Conservation (phyloP, 2,113 vertebrate species). For the Ophiodon elongatus region DNA sequence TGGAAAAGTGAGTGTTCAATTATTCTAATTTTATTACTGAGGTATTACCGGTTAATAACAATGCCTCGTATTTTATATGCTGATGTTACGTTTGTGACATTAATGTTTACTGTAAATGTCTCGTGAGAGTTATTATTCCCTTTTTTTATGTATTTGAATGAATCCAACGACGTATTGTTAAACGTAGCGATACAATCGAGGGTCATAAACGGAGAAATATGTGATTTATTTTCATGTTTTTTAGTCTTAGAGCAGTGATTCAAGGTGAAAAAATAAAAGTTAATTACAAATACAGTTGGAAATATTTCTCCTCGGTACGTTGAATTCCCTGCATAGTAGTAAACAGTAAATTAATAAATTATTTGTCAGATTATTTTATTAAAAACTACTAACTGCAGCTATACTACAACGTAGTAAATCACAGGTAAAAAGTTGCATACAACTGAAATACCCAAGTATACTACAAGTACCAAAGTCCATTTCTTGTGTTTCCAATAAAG, state of each 20-base stretch:
- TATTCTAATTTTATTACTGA: background rate
- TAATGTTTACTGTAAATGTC: background rate
- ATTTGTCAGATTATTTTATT: background rate
- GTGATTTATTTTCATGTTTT: background rate
- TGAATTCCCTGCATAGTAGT: no score
- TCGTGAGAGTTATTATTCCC: background rate
- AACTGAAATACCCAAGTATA: background rate
- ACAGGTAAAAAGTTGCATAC: background rate
- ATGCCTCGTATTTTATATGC: background rate
- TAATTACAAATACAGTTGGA: background rate
- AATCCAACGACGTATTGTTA: background rate
- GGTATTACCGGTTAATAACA: background rate
- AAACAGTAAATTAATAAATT: background rate
- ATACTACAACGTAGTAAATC: no score
- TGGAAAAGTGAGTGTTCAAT: background rate
- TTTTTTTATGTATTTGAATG: background rate
- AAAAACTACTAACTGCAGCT: background rate
- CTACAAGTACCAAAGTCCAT: background rate
- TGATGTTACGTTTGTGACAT: background rate
- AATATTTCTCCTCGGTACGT: background rate
- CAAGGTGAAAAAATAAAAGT: background rate
- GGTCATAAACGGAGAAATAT: rapidly evolving
- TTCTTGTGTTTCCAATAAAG: background rate
- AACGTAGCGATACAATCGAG: background rate
- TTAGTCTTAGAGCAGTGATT: background rate